These are phyloP conservation scores for Lottia scabra DNA, from an alignment of 2,888 invertebrate genomes.

Conservation along the genomic window DNA sequence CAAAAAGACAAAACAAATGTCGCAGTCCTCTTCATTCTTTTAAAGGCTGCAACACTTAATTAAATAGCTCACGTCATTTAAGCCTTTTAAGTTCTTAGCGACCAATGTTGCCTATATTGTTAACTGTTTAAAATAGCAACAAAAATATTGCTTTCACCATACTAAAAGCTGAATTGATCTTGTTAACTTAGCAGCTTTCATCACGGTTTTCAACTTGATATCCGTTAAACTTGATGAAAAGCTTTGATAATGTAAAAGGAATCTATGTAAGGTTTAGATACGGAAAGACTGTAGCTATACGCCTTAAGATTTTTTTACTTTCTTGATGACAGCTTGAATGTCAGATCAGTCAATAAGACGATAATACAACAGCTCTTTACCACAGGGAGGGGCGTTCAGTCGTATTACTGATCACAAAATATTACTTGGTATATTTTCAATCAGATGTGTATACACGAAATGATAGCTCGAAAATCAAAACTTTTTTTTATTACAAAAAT, in stretches of 20 bases:
- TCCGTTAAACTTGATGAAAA: neutral
- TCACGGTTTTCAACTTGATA: neutral
- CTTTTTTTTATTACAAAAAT: too few species aligned
- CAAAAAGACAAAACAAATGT: too few species aligned
- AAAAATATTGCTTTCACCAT: neutral
- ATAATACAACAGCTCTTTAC: too few species aligned
- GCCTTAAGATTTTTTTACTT: neutral
- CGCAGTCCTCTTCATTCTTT: neutral
- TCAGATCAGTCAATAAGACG: neutral
- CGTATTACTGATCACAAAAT: too few species aligned
- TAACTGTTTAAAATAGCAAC: neutral
- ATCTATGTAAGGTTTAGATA: neutral
- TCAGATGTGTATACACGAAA: too few species aligned
- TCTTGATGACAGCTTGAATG: neutral
- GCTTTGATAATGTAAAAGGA: neutral
- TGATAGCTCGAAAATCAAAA: too few species aligned
- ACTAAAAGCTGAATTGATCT: neutral
- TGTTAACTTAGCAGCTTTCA: neutral
- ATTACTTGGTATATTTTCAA: too few species aligned
- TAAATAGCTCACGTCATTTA: neutral
- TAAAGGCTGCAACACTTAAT: constrained; percentile 2
- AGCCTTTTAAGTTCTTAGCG: neutral
- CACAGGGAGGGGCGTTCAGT: too few species aligned
- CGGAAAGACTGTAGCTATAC: neutral
- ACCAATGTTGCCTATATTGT: neutral